These are phyloP conservation scores for Aphelinus atriplicis DNA, from an alignment of 1,140 invertebrate species.

Conservation along the genomic window DNA sequence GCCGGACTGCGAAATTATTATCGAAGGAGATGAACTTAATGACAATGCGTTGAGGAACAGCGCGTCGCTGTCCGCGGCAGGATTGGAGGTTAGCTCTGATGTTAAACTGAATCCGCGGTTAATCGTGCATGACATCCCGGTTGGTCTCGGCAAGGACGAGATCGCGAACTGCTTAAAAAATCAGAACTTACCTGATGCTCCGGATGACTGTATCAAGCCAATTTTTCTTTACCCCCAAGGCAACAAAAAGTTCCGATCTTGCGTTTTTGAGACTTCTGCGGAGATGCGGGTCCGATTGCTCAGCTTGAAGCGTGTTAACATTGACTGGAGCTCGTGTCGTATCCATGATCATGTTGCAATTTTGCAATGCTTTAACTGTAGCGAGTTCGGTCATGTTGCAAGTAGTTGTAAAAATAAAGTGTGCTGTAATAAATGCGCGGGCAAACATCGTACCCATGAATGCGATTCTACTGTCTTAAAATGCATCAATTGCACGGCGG, in stretches of 20 bases:
- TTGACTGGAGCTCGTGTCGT: neutral
- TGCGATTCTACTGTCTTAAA: neutral
- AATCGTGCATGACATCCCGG: neutral
- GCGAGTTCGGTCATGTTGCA: neutral
- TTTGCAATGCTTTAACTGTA: neutral
- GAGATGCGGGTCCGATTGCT: neutral
- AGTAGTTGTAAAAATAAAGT: neutral
- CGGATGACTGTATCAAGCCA: neutral
- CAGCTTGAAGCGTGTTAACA: neutral
- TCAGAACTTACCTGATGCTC: neutral
- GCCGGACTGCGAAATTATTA: neutral
- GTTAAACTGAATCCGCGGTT: neutral
- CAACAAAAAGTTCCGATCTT: neutral
- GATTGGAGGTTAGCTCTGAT: neutral
- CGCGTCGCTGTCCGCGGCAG: neutral
- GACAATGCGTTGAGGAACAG: neutral
- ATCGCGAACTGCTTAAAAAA: neutral
- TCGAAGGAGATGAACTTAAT: neutral
- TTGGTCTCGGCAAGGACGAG: neutral
- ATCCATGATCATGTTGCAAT: neutral
- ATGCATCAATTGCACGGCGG: neutral
- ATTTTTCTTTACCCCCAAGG: neutral
- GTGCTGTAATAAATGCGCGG: neutral
- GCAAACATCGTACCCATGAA: neutral
- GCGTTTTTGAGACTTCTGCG: neutral